Evolutionary conservation across 2,113 vertebrate genomes (phyloP).

Genomic region (Galbula dea): DNA sequence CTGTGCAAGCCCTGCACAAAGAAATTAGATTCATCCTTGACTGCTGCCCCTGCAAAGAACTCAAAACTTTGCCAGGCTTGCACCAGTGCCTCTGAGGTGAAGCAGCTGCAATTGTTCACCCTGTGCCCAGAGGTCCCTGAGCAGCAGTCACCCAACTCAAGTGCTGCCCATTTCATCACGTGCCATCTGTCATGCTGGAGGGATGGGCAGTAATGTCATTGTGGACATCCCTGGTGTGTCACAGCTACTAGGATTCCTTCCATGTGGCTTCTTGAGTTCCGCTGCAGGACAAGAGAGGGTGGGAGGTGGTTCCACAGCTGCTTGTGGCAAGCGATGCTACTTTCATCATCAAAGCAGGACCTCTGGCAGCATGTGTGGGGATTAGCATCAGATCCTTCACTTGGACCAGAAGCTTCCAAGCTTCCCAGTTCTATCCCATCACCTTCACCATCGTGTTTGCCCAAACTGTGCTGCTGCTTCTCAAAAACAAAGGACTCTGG

Average conservation of each 20-base stretch:
- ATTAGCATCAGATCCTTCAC: accelerated
- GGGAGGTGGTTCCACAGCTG: background rate
- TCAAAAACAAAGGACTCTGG: background rate
- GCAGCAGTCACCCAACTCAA: background rate
- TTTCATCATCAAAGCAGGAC: background rate
- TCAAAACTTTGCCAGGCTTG: background rate
- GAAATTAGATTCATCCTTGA: background rate
- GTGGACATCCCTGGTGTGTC: background rate
- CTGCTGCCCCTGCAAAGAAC: background rate
- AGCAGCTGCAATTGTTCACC: background rate
- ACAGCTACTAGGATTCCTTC: background rate
- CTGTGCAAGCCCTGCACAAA: background rate
- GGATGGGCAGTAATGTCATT: background rate
- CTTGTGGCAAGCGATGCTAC: background rate
- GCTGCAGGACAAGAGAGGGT: background rate
- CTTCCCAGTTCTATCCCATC: background rate
- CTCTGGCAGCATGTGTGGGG: background rate
- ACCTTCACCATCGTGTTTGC: background rate
- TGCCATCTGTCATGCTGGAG: background rate
- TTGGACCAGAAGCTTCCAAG: background rate
- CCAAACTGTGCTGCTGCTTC: accelerated
- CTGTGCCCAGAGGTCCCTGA: background rate
- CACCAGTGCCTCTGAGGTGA: background rate
- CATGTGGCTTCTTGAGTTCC: accelerated
- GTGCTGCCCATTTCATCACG: background rate